phyloP scores from a whole-genome alignment of 2,888 invertebrate species.

The Heliothis peltigera region DNA sequence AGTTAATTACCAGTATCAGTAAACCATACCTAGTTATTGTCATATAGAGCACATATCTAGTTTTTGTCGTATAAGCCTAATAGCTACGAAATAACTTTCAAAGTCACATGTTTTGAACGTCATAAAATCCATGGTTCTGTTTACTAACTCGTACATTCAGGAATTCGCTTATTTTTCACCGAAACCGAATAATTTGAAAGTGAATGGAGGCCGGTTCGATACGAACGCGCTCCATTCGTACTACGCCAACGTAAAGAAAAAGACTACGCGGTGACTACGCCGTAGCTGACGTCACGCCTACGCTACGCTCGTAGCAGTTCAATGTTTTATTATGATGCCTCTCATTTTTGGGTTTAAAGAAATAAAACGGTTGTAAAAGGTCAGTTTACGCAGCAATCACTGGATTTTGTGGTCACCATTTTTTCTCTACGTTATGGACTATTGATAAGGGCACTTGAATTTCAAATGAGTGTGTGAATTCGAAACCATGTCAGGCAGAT shows the following conservation, averaged over 20 bases:
- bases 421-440: too few species aligned
- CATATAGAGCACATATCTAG: too few species aligned
- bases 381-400: too few species aligned
- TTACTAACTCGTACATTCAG: conserved; percentile 23
- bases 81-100: not conserved
- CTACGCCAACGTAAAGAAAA: conserved; percentile 32
- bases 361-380: too few species aligned
- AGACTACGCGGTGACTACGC: conserved; percentile 38
- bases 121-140: conserved; percentile 5
- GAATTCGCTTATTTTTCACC: conserved; percentile 35
- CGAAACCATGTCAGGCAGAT: too few species aligned
- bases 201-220: conserved; percentile 38
- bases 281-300: conserved; percentile 53
- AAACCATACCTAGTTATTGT: too few species aligned
- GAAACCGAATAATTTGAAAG: conserved; percentile 48
- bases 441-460: too few species aligned
- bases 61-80: too few species aligned
- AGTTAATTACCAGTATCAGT: too few species aligned
- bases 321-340: conserved; percentile 12
- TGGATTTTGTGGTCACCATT: too few species aligned
- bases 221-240: conserved; percentile 21
- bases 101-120: not conserved
- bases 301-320: conserved; percentile 38
- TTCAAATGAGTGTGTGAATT: too few species aligned
- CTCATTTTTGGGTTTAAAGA: not conserved